Evolutionary conservation across 2,888 invertebrate genomes (phyloP), one percentile per base, ranked within the genome.

Genomic region (Crioceris asparagi): DNA sequence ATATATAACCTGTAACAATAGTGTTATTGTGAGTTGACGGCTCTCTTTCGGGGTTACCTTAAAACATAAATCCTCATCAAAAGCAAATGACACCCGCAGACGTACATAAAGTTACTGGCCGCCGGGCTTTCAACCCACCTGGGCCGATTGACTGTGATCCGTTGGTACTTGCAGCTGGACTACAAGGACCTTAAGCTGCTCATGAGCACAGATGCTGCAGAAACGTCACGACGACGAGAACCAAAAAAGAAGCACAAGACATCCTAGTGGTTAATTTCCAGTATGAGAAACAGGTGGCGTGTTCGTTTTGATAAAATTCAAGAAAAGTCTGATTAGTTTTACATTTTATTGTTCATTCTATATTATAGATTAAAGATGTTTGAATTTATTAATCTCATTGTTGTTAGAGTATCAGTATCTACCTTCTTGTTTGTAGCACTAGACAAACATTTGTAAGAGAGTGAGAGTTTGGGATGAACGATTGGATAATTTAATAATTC

Each of bases 241-340:
- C 70, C 76, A 46, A 79, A 77, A 54, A 79, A 79, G 52, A 72
- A 78, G 49, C 77, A 79, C 55, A 82, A 82, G 67, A 68, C 72
- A 12, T 75, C 79, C 71, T 79, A 79, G 65, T 64, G 58, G 60
- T 42, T 54, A 26, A 41, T 56, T 33, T 45, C 47, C 17, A 50
- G 47, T 35, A 52, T 57, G 32, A 55, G 57, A 26, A 47, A 52
- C 38, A 46, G 41, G 33, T 55, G 55, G 53, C 49, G 50, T 35
- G 51, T 46, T 27, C 51, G 52, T 39, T 53, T 55, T 41, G 52
- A 50, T 32, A 54, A 52, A 47, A 51, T 50, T 37, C 45, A 48
- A 46, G 55, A 55, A 53, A 56, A 56, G 56, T 49, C 56, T 56
- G 56, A 56, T 51, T 55, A 51, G 50, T 40, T 40, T 43, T 44